phyloP scores from a whole-genome alignment of 2,888 invertebrate species.

The Acanthosoma haemorrhoidale region DNA sequence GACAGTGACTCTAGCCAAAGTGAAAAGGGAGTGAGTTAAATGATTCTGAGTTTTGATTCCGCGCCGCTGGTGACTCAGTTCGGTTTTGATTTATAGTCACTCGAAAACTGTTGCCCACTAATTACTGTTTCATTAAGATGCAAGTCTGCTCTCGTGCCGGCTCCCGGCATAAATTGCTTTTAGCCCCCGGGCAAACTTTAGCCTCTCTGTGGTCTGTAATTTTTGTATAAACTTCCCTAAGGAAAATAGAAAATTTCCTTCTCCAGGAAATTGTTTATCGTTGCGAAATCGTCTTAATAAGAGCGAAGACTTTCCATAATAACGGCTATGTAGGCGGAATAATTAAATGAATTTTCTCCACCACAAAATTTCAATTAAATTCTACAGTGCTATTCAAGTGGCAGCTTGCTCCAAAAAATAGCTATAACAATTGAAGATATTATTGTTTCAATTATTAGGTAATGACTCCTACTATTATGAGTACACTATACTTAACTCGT shows the following conservation, averaged over 20 bases:
- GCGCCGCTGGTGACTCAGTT: not conserved
- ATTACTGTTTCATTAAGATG: constrained; percentile 12
- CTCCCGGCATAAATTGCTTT: constrained; percentile 5
- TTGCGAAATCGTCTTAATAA: too few relatives aligned
- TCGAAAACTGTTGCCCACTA: not conserved
- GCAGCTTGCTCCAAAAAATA: too few relatives aligned
- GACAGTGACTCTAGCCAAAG: not conserved
- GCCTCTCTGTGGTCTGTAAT: not conserved
- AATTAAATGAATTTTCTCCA: too few relatives aligned
- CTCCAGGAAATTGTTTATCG: not conserved
- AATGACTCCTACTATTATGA: too few relatives aligned
- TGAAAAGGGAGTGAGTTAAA: not conserved
- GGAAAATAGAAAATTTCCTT: not conserved
- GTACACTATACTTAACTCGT: too few relatives aligned
- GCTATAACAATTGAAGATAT: too few relatives aligned
- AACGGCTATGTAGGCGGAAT: too few relatives aligned
- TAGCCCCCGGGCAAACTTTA: too few relatives aligned
- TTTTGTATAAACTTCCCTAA: not conserved
- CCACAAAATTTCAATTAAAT: too few relatives aligned
- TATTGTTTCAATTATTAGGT: too few relatives aligned
- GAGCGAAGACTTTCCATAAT: too few relatives aligned
- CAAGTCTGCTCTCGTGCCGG: not conserved
- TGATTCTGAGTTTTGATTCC: not conserved
- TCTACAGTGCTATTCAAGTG: too few relatives aligned
- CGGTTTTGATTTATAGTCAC: not conserved